Evolutionary conservation across 2,797 vertebrate genomes (phyloP).

Genomic region (Podarcis siculus): DNA sequence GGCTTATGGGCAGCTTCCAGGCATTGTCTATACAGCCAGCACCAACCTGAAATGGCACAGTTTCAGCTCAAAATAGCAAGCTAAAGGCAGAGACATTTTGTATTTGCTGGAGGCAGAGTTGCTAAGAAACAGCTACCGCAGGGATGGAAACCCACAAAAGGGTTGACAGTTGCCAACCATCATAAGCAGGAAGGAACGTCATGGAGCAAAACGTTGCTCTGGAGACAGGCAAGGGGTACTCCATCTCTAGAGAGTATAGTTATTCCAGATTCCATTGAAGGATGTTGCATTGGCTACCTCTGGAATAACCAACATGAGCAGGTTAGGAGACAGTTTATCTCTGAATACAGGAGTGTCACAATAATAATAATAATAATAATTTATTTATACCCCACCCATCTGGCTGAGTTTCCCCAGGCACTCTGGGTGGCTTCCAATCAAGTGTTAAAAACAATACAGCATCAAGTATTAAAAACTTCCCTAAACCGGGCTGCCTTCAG

Average conservation of each 20-base stretch:
- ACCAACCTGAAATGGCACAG: constrained; percentile 42
- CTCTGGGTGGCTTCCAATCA: too few relatives aligned
- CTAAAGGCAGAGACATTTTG: constrained; percentile 71
- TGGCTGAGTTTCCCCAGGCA: too few relatives aligned
- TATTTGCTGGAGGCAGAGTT: constrained; percentile 71
- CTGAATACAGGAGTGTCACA: too few relatives aligned
- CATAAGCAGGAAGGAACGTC: not conserved
- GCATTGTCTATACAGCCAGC: constrained; percentile 49
- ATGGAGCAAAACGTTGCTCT: constrained; percentile 27
- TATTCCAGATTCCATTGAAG: constrained; percentile 21
- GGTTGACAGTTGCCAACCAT: constrained; percentile 46
- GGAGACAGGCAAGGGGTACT: not conserved
- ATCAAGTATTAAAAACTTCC: too few relatives aligned
- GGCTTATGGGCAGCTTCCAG: constrained; percentile 23
- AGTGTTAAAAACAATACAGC: too few relatives aligned
- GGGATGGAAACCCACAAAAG: constrained; percentile 68
- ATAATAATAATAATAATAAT: too few relatives aligned
- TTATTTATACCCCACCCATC: too few relatives aligned
- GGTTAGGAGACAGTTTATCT: too few relatives aligned
- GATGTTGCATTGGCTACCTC: too few relatives aligned
- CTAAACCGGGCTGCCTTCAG: too few relatives aligned
- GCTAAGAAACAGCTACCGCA: constrained; percentile 71
- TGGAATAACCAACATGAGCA: too few relatives aligned
- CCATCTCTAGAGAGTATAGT: not conserved
- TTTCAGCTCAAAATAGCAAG: constrained; percentile 66